phyloP scores from a whole-genome alignment of 2,888 invertebrate genomes.

The Protophormia terraenovae region DNA sequence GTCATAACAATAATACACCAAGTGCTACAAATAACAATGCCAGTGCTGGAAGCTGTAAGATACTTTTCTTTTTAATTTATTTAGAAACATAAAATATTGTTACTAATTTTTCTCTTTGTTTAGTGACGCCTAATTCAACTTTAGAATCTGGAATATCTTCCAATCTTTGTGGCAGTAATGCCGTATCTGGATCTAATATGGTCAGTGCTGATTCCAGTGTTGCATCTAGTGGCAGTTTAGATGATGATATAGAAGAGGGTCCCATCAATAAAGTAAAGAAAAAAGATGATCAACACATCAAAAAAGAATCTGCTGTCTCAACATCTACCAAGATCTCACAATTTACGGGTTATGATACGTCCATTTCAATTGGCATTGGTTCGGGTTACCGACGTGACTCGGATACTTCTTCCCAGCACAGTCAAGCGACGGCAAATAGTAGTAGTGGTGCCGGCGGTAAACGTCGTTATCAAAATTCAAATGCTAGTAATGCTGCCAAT shows the following conservation, averaged over 20 bases:
- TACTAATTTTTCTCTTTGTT: not conserved
- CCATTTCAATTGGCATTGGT: constrained; percentile 67
- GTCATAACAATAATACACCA: constrained; percentile 91
- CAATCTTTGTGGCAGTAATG: constrained; percentile 89
- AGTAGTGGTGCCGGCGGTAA: constrained; percentile 72
- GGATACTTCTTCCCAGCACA: constrained; percentile 73
- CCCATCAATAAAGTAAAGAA: constrained; percentile 81
- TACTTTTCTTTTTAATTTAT: not conserved
- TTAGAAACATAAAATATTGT: not conserved
- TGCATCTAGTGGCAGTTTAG: constrained; percentile 81
- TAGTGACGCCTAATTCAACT: constrained; percentile 81
- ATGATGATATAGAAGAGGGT: constrained; percentile 80
- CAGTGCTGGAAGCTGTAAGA: constrained; percentile 81
- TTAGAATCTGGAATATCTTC: constrained; percentile 80
- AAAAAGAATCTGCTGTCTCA: constrained; percentile 80
- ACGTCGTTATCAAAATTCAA: constrained; percentile 74
- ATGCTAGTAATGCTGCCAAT: constrained; percentile 60
- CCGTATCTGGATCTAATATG: constrained; percentile 82
- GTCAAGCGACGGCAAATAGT: constrained; percentile 69
- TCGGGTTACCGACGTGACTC: constrained; percentile 73
- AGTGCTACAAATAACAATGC: constrained; percentile 89
- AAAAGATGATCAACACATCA: constrained; percentile 79
- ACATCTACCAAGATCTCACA: constrained; percentile 80
- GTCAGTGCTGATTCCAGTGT: constrained; percentile 83
- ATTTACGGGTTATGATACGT: constrained; percentile 77